Evolutionary conservation across 1,140 invertebrate genomes (phyloP).

Genomic region (Trachymyrmex cornetzi): DNA sequence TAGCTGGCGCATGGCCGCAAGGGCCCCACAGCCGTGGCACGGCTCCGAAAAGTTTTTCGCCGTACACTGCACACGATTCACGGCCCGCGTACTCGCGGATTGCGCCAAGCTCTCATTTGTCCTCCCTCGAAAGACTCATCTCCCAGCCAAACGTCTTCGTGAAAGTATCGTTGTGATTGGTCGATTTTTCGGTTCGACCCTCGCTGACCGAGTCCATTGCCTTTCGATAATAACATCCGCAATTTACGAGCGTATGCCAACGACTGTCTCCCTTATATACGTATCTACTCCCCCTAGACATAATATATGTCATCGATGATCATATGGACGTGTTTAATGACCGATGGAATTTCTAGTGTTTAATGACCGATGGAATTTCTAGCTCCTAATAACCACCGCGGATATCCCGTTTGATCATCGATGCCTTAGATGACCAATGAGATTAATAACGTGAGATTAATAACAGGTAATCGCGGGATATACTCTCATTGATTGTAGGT

Average conservation of each 20-base stretch:
- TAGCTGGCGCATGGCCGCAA: slow-evolving; percentile 81
- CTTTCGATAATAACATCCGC: neutral
- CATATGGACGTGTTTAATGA: slow-evolving; percentile 14
- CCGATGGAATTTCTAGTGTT: slow-evolving; percentile 37
- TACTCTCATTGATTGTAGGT: neutral
- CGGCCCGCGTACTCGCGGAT: slow-evolving; percentile 6
- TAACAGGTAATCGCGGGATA: slow-evolving; percentile 7
- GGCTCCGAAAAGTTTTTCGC: slow-evolving; percentile 77
- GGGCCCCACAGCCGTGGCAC: slow-evolving; percentile 68
- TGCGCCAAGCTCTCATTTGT: slow-evolving; percentile 1
- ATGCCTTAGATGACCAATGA: slow-evolving; percentile 6
- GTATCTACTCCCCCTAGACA: neutral
- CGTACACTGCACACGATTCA: slow-evolving; percentile 67
- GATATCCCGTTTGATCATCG: slow-evolving; percentile 4
- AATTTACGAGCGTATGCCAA: too few species aligned
- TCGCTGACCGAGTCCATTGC: neutral
- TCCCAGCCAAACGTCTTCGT: neutral
- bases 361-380: slow-evolving; percentile 48
- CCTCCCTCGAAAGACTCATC: neutral
- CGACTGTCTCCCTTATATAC: neutral
- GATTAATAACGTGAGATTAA: slow-evolving; percentile 35
- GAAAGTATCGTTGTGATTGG: neutral
- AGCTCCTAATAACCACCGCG: slow-evolving; percentile 4
- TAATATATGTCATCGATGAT: slow-evolving; percentile 7
- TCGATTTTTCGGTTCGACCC: neutral